Evolutionary conservation across 92 coral and sea anemone species (phyloP), one percentile per base, ranked within the genome.

Genomic region (Plumapathes pennacea): DNA sequence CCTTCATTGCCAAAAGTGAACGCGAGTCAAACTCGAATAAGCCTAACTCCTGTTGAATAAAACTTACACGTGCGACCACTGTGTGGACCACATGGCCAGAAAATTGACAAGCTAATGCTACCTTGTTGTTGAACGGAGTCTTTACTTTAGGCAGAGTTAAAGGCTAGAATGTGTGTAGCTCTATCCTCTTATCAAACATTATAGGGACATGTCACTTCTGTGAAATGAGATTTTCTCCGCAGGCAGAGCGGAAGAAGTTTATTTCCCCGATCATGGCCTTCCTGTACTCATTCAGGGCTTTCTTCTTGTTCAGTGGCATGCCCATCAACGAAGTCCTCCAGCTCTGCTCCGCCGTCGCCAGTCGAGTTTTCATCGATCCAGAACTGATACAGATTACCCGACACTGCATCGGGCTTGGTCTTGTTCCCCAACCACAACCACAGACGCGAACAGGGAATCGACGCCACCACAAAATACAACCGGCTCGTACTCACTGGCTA

Each of bases 391-490:
- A 5, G 31, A 21, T 47, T 47, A 6, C 2, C 13, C 4, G 54
- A 0, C 11, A 29, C 54, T 47, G 25, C 11, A 44, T 3, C 12
- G 5, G 24, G 50, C 11, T 25, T 1, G 15, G 28, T 47, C 54
- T 47, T 29, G 28, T 47, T 47, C 31, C 31, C 54, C 11, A 47
- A 21, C 54, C 54, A 47, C 14, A n/a, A 47, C 54, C 54, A 47
- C 54, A 47, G 28, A 14, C 54, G 25, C 28, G 54, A 47, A 21
- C 54, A 47, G 10, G 54, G 54, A 24, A 47, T 47, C 54, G 28
- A 24, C 11, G 28, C 54, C 25, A 47, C 54, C 54, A 47, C 54
- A 13, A 47, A 33, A 33, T 47, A 47, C 9, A 47, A 15, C 12
- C n/a, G 54, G 54, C n/a, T 47, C 28, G 0, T 47, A 10, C 10